Evolutionary conservation across 2,113 vertebrate genomes (phyloP).

Genomic region (Anhinga rufa): DNA sequence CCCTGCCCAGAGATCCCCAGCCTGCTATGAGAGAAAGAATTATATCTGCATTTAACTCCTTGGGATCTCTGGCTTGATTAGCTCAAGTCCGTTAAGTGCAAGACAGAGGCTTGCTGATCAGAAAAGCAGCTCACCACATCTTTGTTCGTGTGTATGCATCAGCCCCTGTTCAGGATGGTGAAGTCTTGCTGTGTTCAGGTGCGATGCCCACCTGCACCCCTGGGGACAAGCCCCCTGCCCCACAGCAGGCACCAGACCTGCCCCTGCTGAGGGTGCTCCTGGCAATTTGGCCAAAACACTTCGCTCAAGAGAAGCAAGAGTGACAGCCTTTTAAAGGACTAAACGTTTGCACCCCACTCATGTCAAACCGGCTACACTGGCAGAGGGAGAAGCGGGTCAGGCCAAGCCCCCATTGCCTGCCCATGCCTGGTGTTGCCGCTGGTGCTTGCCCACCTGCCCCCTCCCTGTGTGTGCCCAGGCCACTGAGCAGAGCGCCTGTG

Average conservation of each 20-base stretch:
- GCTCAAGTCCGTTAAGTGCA: not conserved
- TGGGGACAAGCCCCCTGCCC: not conserved
- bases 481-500: accelerated
- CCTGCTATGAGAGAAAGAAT: not conserved
- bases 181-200: not conserved
- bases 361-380: not conserved
- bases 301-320: not conserved
- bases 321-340: not conserved
- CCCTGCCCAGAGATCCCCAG: not conserved
- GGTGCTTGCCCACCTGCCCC: too few relatives aligned
- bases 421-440: not conserved
- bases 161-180: not conserved
- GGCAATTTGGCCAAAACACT: not conserved
- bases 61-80: not conserved
- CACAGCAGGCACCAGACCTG: not conserved
- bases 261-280: not conserved
- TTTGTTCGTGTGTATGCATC: accelerated
- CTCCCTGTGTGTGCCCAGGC: not conserved
- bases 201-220: not conserved
- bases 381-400: not conserved
- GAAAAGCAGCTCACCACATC: not conserved
- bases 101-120: not conserved
- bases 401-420: not conserved
- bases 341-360: not conserved
- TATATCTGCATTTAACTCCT: not conserved